Conservation (phyloP, 2,888 invertebrate species). For the Agrilus biguttatus region DNA sequence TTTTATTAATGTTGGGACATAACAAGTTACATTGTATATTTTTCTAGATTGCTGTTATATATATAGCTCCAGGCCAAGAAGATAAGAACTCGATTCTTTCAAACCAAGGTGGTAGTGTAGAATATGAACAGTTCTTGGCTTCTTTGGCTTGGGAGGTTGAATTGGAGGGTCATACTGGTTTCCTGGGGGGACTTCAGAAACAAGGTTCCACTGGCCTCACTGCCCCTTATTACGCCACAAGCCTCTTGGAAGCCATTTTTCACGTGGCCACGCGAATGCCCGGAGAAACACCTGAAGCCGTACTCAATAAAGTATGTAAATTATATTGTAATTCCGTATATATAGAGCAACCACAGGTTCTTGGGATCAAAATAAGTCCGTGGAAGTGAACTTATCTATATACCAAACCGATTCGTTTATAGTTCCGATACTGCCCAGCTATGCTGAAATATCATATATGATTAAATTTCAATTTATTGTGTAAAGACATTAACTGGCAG, state of each 20-base stretch:
- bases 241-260: constrained; percentile 87
- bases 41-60: constrained; percentile 75
- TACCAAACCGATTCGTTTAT: too few species aligned
- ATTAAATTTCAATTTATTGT: too few species aligned
- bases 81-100: constrained; percentile 86
- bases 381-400: too few species aligned
- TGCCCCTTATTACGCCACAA: constrained; percentile 89
- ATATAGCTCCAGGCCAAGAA: constrained; percentile 95
- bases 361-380: too few species aligned
- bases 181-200: constrained; percentile 84
- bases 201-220: constrained; percentile 83
- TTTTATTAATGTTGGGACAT: background rate
- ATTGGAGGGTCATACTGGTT: constrained; percentile 87
- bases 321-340: background rate
- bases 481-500: too few species aligned
- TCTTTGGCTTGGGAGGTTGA: constrained; percentile 73
- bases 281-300: constrained; percentile 72
- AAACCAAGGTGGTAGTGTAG: constrained; percentile 82
- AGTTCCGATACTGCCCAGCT: too few species aligned
- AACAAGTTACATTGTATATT: constrained; percentile 1
- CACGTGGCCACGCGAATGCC: constrained; percentile 98
- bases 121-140: constrained; percentile 70
- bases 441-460: too few species aligned
- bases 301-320: constrained; percentile 59
- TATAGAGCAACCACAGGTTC: too few species aligned